These are phyloP conservation scores for Procambarus clarkii DNA, from an alignment of 1,140 invertebrate species.

Conservation along the genomic window DNA sequence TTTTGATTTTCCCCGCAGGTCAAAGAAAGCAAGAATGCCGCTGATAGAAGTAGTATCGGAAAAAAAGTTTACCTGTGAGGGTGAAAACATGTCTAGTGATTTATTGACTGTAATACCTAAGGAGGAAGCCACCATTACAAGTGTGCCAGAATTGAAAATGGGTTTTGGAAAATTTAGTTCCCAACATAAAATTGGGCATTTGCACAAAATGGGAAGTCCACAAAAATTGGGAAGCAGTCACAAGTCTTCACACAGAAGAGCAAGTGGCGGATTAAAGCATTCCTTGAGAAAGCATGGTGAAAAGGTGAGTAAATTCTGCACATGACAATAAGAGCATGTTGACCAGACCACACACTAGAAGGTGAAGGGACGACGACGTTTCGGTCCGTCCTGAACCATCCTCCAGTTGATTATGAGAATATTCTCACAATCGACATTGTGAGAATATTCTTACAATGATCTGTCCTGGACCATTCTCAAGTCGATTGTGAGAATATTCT, in stretches of 20 bases:
- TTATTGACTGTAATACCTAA: neutral
- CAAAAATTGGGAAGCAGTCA: neutral
- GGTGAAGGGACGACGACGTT: no score
- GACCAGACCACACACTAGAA: no score
- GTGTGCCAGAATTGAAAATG: neutral
- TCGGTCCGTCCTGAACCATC: no score
- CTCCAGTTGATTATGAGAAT: no score
- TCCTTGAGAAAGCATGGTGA: constrained; percentile 1
- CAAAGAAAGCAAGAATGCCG: constrained; percentile 21
- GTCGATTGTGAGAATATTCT: no score
- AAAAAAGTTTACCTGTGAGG: neutral
- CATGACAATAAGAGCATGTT: no score
- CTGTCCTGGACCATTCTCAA: no score
- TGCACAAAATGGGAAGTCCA: neutral
- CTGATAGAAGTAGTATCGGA: constrained; percentile 16
- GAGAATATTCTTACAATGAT: no score
- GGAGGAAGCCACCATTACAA: neutral
- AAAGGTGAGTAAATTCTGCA: neutral
- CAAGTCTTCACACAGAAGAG: neutral
- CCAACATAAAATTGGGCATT: neutral
- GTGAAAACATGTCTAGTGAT: constrained; percentile 2
- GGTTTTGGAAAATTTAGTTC: neutral
- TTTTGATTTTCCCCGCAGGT: neutral
- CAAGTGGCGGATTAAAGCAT: constrained; percentile 7
- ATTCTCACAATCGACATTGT: no score